phyloP scores from a whole-genome alignment of 2,888 invertebrate genomes.

The Chaetoderma sp. region DNA sequence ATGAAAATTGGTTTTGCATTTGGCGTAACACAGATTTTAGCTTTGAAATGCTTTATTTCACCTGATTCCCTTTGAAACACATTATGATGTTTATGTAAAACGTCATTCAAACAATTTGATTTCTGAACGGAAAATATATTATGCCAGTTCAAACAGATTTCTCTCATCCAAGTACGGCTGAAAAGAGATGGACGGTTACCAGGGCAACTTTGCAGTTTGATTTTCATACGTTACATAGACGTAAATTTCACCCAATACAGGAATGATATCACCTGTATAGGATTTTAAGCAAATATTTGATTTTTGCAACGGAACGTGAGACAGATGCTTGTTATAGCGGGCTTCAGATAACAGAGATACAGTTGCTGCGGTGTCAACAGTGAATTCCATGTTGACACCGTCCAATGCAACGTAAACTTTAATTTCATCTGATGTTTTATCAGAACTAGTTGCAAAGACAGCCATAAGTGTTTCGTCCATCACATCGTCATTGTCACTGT shows the following conservation, averaged over 20 bases:
- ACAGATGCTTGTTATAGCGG: background rate
- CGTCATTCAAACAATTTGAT: background rate
- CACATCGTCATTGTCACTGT: too few species aligned
- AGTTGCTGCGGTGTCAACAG: slow-evolving; percentile 25
- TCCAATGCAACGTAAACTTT: slow-evolving; percentile 16
- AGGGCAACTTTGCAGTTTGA: background rate
- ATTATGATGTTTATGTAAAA: too few species aligned
- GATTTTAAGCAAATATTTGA: background rate
- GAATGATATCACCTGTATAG: background rate
- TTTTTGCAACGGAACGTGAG: background rate
- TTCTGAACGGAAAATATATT: background rate
- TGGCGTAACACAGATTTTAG: background rate
- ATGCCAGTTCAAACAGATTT: background rate
- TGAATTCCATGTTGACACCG: slow-evolving; percentile 23
- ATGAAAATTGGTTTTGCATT: slow-evolving; percentile 15
- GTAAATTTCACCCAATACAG: background rate
- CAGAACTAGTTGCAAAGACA: too few species aligned
- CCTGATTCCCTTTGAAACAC: background rate
- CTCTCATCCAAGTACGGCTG: background rate
- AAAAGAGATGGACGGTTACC: background rate
- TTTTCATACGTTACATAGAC: background rate
- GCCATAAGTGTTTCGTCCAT: too few species aligned
- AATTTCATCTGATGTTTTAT: too few species aligned
- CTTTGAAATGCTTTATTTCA: background rate
- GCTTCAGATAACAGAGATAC: background rate